A percentile compares a stretch with the other conserved stretches of the same genome.
These are phyloP conservation scores for Idaea straminata DNA, from an alignment of 2,888 invertebrate genomes.

Conservation along the genomic window DNA sequence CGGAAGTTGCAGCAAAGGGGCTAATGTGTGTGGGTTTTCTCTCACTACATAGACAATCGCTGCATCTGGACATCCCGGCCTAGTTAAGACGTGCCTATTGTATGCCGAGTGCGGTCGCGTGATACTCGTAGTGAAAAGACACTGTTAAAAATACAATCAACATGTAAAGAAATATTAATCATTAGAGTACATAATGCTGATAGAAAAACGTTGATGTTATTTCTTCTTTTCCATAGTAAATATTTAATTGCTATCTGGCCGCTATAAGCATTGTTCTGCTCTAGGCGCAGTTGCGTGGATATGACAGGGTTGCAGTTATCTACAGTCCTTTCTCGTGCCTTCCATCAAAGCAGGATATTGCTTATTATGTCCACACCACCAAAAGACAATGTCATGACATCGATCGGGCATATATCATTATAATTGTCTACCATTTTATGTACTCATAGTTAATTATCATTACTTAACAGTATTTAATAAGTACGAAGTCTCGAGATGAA, in stretches of 20 bases:
- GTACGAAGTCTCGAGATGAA: background rate
- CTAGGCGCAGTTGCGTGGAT: too few species aligned
- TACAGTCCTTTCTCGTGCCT: background rate
- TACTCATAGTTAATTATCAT: background rate
- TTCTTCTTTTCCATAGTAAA: background rate
- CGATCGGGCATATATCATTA: too few species aligned
- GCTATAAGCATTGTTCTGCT: too few species aligned
- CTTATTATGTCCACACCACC: background rate
- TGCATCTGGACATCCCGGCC: background rate
- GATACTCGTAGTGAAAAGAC: constrained; percentile 2
- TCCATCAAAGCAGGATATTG: background rate
- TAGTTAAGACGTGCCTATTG: background rate
- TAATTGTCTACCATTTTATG: background rate
- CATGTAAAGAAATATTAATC: background rate
- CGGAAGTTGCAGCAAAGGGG: background rate
- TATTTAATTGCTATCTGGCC: too few species aligned
- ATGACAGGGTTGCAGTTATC: background rate
- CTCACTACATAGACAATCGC: background rate
- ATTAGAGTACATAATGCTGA: background rate
- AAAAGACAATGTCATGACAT: background rate
- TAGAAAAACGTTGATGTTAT: background rate
- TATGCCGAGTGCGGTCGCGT: constrained; percentile 1
- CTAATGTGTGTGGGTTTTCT: background rate
- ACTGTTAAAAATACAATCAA: background rate
- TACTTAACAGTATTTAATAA: background rate